A percentile compares a stretch with the other conserved stretches of the same genome.
Conservation (phyloP, 1,140 invertebrate species). For the Tenebrio molitor region DNA sequence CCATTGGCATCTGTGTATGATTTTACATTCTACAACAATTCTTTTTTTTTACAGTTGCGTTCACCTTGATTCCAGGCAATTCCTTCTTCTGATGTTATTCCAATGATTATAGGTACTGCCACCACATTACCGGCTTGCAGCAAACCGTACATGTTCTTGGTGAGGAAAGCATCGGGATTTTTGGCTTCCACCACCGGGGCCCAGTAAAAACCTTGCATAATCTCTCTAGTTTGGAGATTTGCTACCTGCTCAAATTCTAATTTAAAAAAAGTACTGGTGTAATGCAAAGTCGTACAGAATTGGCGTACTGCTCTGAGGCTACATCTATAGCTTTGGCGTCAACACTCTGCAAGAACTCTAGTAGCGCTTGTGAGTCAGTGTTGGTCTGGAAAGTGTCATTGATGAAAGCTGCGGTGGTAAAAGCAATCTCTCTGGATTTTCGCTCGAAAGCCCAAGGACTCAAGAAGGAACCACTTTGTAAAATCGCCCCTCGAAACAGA, state of each 20-base stretch:
- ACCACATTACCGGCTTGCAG: slow-evolving; percentile 33
- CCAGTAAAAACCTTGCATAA: neutral
- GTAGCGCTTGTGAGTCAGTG: slow-evolving; percentile 20
- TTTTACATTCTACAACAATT: neutral
- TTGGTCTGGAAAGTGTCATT: slow-evolving; percentile 25
- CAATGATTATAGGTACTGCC: slow-evolving; percentile 37
- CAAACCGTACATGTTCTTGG: slow-evolving; percentile 38
- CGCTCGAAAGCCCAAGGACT: slow-evolving; percentile 43
- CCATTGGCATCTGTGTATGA: neutral
- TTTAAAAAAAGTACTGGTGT: slow-evolving; percentile 3
- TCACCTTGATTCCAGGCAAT: slow-evolving; percentile 13
- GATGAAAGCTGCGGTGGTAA: slow-evolving; percentile 17
- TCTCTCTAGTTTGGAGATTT: neutral
- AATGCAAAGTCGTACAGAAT: too few species aligned
- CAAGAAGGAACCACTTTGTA: slow-evolving; percentile 43
- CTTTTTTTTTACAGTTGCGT: too few species aligned
- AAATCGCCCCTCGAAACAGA: slow-evolving; percentile 49
- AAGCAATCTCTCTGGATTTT: slow-evolving; percentile 22
- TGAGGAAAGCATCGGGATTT: slow-evolving; percentile 26
- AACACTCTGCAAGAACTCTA: slow-evolving; percentile 31
- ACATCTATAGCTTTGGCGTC: slow-evolving; percentile 16
- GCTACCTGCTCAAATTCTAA: too few species aligned
- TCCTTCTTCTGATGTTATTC: slow-evolving; percentile 45
- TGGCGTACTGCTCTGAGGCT: slow-evolving; percentile 11
- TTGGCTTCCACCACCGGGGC: slow-evolving; percentile 23